Evolutionary conservation across 1,140 invertebrate species (phyloP).

Genomic region (Hormaphis cornu): DNA sequence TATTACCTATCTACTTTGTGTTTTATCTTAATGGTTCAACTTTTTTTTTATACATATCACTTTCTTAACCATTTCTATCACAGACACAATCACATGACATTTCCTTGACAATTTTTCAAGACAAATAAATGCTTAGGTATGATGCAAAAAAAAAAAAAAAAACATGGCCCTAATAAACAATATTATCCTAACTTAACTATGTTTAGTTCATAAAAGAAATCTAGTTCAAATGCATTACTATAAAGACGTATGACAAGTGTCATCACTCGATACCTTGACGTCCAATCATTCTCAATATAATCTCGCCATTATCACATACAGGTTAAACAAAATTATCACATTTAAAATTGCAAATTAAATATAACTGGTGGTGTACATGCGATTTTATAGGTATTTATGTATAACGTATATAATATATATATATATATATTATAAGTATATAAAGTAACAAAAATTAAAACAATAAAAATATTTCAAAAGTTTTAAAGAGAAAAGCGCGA

Average conservation of each 20-base stretch:
- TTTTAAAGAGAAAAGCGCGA: slow-evolving; percentile 7
- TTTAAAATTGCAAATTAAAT: slow-evolving; percentile 21
- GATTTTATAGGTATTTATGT: too few species aligned
- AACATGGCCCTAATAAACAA: slow-evolving; percentile 12
- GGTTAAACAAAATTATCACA: slow-evolving; percentile 17
- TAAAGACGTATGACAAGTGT: not conserved
- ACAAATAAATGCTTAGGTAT: slow-evolving; percentile 29
- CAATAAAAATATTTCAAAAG: slow-evolving; percentile 13
- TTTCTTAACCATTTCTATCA: slow-evolving; percentile 23
- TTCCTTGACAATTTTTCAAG: slow-evolving; percentile 24
- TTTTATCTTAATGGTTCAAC: not conserved
- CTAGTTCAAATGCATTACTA: not conserved
- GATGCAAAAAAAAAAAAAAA: not conserved
- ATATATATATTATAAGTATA: slow-evolving; percentile 2
- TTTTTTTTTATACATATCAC: slow-evolving; percentile 2
- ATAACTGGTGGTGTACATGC: not conserved
- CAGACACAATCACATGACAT: slow-evolving; percentile 30
- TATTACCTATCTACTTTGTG: slow-evolving; percentile 3
- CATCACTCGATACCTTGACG: not conserved
- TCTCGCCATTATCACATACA: slow-evolving; percentile 24
- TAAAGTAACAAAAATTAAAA: slow-evolving; percentile 24
- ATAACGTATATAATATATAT: not conserved
- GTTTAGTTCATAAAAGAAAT: slow-evolving; percentile 8
- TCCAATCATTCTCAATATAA: not conserved
- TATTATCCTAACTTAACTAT: slow-evolving; percentile 5